These are phyloP conservation scores for Diplosoma virens DNA, from an alignment of 23 tunicate genomes.

Conservation along the genomic window DNA sequence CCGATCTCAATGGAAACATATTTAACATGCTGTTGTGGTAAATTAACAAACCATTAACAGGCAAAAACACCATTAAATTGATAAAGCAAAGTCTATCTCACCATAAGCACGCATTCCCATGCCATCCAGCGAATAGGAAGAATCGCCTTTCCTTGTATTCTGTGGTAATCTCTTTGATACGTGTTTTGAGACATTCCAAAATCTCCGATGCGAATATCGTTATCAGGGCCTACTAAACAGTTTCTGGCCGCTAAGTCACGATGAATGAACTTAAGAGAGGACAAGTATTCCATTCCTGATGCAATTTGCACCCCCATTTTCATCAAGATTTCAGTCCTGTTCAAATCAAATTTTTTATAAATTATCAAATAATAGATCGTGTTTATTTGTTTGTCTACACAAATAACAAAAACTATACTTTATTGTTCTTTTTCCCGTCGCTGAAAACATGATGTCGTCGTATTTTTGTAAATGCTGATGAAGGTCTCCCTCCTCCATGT, in stretches of 20 bases:
- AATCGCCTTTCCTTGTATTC: constrained; percentile 73
- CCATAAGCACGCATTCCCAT: constrained; percentile 86
- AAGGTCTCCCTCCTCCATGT: constrained; percentile 89
- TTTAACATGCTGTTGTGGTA: no score
- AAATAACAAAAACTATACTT: no score
- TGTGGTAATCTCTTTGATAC: constrained; percentile 89
- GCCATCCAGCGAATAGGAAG: constrained; percentile 95
- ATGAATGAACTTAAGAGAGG: constrained; percentile 86
- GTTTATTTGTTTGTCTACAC: background rate
- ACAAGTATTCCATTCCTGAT: constrained; percentile 70
- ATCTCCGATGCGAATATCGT: constrained; percentile 75
- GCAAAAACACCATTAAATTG: no score
- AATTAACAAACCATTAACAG: no score
- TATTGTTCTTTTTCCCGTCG: background rate
- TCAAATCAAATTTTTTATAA: no score
- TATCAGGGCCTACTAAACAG: constrained; percentile 72
- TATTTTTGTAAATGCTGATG: constrained; percentile 44
- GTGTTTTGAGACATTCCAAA: constrained; percentile 93
- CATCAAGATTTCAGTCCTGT: constrained; percentile 45
- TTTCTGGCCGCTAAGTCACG: constrained; percentile 95
- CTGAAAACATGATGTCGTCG: constrained; percentile 12
- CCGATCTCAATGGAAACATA: no score
- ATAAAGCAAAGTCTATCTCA: no score
- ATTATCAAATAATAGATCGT: background rate
- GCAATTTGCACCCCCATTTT: constrained; percentile 69